Base-by-base conservation (phyloP, 2,113 vertebrate species). In the Anseranas semipalmata region DNA sequence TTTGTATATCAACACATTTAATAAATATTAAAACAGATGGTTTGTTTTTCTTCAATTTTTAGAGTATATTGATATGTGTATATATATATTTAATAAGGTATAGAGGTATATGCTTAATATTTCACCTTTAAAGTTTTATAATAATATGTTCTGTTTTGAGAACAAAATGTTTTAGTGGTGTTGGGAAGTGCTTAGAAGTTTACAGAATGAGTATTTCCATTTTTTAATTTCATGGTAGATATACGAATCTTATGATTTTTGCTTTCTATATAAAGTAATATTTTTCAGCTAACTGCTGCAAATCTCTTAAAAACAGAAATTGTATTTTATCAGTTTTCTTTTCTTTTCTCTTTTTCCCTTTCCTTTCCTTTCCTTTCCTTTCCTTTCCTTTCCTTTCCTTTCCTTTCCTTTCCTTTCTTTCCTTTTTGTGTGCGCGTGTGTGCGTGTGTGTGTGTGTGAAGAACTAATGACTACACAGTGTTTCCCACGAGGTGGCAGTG, bases 401-500 rank as follows among this genome's bases (percentile, higher is more conserved):
- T n/a, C n/a, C n/a, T n/a, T n/a, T n/a, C n/a, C n/a, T n/a, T n/a
- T n/a, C n/a, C n/a, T n/a, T n/a, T n/a, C n/a, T n/a, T n/a, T n/a
- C n/a, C n/a, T n/a, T n/a, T n/a, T n/a, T n/a, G n/a, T n/a, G n/a
- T n/a, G n/a, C n/a, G n/a, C n/a, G n/a, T n/a, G n/a, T n/a, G n/a
- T n/a, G n/a, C n/a, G n/a, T n/a, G 41, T 41, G 41, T 41, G 41
- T 41, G 41, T 41, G 41, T 41, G 41, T 41, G 48, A 33, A 33
- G 52, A 63, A 6, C 4, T 41, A 65, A 15, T 1, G 15, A 68
- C 65, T 14, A 11, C 18, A 18, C 2, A 0, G 9, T 16, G 72
- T 70, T 68, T 6, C 58, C 96, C 98, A 98, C 96, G 88, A 67
- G 97, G 95, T 98, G 98, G 98, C 98, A 98, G 92, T 92, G 93